Evolutionary conservation across 1,140 invertebrate species (phyloP).

Genomic region (Zaprionus kolodkinae): DNA sequence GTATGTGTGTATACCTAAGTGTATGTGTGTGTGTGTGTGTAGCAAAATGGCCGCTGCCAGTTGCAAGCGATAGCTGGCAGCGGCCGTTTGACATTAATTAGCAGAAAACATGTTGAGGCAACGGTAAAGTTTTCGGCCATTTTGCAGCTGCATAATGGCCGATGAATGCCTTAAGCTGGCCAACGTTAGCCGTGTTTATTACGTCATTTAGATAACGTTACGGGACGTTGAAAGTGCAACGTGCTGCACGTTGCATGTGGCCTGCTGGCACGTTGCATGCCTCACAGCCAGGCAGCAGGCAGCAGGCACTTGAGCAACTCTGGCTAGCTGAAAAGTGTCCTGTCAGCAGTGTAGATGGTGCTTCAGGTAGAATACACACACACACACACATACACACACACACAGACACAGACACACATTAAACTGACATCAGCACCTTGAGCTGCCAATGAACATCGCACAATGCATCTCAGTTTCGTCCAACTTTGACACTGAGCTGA

Average conservation of each 20-base stretch:
- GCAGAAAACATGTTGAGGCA: constrained; percentile 65
- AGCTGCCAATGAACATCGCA: constrained; percentile 26
- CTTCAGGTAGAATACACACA: constrained; percentile 2
- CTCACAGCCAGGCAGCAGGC: too few species aligned
- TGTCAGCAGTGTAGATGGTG: constrained; percentile 26
- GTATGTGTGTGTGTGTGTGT: constrained; percentile 25
- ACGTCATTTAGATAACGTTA: constrained; percentile 47
- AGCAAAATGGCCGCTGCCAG: constrained; percentile 51
- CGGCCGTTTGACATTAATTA: constrained; percentile 80
- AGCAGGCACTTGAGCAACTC: neutral
- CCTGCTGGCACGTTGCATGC: neutral
- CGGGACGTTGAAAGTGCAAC: constrained; percentile 2
- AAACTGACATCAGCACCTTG: constrained; percentile 21
- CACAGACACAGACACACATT: neutral
- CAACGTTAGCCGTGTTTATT: constrained; percentile 57
- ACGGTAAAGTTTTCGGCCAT: constrained; percentile 62
- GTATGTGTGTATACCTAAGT: neutral
- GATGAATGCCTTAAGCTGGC: constrained; percentile 20
- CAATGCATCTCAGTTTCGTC: constrained; percentile 13
- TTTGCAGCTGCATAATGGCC: constrained; percentile 63
- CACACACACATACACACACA: neutral
- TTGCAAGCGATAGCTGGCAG: constrained; percentile 41
- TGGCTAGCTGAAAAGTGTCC: constrained; percentile 20
- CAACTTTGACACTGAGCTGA: constrained; percentile 14
- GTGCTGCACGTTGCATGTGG: constrained; percentile 1